Conservation (phyloP, 1,140 invertebrate genomes). For the Oncopodura yosiiana region DNA sequence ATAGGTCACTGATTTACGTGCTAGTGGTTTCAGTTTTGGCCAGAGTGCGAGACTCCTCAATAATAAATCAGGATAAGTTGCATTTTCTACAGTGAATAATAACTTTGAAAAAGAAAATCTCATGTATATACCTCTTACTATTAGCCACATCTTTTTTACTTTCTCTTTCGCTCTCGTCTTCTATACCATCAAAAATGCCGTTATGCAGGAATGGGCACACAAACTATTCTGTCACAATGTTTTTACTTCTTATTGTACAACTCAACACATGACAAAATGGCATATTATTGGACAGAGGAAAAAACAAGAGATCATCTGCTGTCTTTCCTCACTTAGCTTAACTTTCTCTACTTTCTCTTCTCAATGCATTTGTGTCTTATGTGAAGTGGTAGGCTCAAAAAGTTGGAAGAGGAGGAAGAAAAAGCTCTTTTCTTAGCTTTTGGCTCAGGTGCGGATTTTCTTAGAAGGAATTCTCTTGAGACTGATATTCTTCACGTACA, state of each 20-base stretch:
- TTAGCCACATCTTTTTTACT: too few species aligned
- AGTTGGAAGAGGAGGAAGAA: neutral
- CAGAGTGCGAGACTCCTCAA: neutral
- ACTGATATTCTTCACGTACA: neutral
- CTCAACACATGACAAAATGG: too few species aligned
- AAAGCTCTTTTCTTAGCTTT: neutral
- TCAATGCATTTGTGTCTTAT: neutral
- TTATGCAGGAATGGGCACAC: too few species aligned
- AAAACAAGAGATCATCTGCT: too few species aligned
- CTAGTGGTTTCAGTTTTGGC: neutral
- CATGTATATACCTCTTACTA: neutral
- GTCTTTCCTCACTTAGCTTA: too few species aligned
- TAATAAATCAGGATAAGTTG: constrained; percentile 9
- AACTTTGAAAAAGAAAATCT: neutral
- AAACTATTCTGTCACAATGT: too few species aligned
- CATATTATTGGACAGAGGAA: too few species aligned
- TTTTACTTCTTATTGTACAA: too few species aligned
- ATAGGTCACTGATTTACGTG: constrained; percentile 12
- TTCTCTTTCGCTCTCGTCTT: neutral
- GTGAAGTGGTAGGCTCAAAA: neutral
- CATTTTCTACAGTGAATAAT: neutral
- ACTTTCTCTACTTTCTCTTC: neutral
- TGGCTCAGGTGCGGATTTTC: constrained; percentile 14
- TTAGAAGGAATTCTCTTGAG: constrained; percentile 3
- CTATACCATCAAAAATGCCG: too few species aligned